Conservation (phyloP, 2,113 vertebrate species). For the Ceyx cyanopectus region DNA sequence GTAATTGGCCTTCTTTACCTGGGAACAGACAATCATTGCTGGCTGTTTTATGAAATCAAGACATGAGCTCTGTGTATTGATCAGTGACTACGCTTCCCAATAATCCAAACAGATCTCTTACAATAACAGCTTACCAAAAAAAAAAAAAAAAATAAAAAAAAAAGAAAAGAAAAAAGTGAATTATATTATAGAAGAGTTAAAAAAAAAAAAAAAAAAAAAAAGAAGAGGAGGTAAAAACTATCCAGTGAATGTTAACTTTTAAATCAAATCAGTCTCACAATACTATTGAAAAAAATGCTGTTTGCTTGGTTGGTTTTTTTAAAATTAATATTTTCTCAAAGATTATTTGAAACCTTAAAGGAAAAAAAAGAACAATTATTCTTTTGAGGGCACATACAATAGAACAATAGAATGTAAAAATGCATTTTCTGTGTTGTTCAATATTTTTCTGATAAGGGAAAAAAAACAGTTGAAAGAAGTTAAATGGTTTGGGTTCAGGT, state of each 20-base stretch:
- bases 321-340: neutral
- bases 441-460: neutral
- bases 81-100: too few relatives aligned
- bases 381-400: neutral
- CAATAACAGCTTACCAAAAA: too few relatives aligned
- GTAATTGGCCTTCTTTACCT: too few relatives aligned
- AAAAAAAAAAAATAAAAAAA: too few relatives aligned
- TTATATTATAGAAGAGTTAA: too few relatives aligned
- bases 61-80: too few relatives aligned
- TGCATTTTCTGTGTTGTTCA: neutral
- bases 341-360: conserved; percentile 4
- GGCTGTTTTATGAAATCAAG: too few relatives aligned
- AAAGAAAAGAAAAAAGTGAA: too few relatives aligned
- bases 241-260: conserved; percentile 26
- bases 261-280: neutral
- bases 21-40: too few relatives aligned
- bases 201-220: neutral
- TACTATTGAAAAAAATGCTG: neutral
- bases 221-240: neutral
- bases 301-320: neutral
- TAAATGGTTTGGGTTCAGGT: neutral
- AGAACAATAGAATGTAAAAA: neutral
- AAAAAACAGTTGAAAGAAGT: neutral
- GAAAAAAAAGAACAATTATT: neutral
- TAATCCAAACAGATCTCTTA: too few relatives aligned